Percentiles rank a stretch among this genome's conserved stretches.
phyloP scores from a whole-genome alignment of 2,888 invertebrate genomes.

The Carcina quercana region DNA sequence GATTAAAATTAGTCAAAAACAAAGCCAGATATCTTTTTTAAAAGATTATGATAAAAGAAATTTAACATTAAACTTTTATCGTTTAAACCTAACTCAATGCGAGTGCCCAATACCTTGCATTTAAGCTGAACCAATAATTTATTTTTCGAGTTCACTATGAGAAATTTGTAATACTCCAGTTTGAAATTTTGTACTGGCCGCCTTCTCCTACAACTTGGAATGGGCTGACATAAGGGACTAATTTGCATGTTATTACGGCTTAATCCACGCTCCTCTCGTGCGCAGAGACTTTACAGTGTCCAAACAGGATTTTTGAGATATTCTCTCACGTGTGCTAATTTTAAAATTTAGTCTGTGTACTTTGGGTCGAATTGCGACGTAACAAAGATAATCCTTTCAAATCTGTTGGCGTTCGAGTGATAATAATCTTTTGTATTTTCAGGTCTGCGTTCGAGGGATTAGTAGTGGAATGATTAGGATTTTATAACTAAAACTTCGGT shows the following conservation, averaged over 20 bases:
- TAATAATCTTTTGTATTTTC: no score
- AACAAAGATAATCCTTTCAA: no score
- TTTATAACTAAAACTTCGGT: no score
- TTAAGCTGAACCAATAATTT: neutral
- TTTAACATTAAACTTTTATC: no score
- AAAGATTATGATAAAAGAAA: no score
- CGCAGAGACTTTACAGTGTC: slow-evolving; percentile 30
- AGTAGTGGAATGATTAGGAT: no score
- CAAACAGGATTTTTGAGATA: slow-evolving; percentile 32
- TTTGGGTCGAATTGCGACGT: no score
- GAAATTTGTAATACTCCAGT: neutral
- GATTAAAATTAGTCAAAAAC: no score
- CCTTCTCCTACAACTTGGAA: slow-evolving; percentile 19
- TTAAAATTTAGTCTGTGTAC: no score
- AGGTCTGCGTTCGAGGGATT: no score
- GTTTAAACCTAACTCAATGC: neutral
- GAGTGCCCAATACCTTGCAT: neutral
- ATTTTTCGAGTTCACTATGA: neutral
- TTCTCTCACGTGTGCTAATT: neutral
- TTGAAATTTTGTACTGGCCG: slow-evolving; percentile 2
- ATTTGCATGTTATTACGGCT: slow-evolving; percentile 59
- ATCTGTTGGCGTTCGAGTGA: no score
- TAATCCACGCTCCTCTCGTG: slow-evolving; percentile 39
- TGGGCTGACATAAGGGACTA: slow-evolving; percentile 37
- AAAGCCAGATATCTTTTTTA: no score